These are phyloP conservation scores for Oreochromis spilurus DNA, from an alignment of 2,113 vertebrate genomes.

Conservation along the genomic window DNA sequence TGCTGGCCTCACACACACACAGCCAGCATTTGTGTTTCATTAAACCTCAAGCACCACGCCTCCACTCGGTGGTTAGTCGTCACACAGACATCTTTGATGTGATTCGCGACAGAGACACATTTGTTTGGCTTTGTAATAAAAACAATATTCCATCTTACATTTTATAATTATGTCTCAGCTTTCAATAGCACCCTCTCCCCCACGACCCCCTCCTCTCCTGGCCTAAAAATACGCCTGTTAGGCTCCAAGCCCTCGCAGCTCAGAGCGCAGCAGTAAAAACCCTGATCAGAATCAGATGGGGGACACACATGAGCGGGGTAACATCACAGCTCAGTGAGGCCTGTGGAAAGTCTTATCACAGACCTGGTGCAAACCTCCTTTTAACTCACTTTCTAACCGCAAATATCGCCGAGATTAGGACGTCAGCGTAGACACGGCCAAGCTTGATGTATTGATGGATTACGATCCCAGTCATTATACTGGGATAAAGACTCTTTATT, in stretches of 20 bases:
- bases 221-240: constrained; percentile 30
- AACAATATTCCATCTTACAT: constrained; percentile 71
- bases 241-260: constrained; percentile 33
- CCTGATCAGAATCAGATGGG: constrained; percentile 70
- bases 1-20: constrained; percentile 47
- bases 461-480: not conserved
- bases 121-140: constrained; percentile 79
- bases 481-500: not conserved
- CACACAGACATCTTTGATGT: constrained; percentile 70
- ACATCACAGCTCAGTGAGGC: constrained; percentile 51
- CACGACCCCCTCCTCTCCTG: not conserved
- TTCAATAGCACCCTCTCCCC: constrained; percentile 36
- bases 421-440: not conserved
- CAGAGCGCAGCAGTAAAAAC: constrained; percentile 30
- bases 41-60: constrained; percentile 51
- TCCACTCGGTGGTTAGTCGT: constrained; percentile 54
- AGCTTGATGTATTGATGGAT: not conserved
- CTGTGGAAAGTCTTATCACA: constrained; percentile 60
- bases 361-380: constrained; percentile 28
- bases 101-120: constrained; percentile 54
- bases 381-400: constrained; percentile 48
- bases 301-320: constrained; percentile 43
- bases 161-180: constrained; percentile 68
- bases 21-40: constrained; percentile 68
- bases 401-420: constrained; percentile 29